Conservation (phyloP, 2,888 invertebrate species). For the Xestia rhomboidea region DNA sequence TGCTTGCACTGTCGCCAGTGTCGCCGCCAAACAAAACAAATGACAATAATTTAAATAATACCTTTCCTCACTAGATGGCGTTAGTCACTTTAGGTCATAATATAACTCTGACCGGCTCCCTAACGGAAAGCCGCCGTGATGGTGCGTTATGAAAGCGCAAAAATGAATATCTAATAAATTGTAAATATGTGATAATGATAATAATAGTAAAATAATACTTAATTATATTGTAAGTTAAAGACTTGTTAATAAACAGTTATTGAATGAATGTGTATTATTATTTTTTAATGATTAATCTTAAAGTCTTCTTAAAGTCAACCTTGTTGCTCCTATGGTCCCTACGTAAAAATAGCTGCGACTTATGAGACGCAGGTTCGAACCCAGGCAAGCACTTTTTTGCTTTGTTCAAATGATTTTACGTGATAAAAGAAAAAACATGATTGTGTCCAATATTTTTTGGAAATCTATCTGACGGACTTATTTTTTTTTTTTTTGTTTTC, state of each 20-base stretch:
- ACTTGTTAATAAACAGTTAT: slow-evolving; percentile 63
- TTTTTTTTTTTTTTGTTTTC: too few relatives aligned
- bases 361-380: not conserved
- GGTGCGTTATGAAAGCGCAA: slow-evolving; percentile 52
- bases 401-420: not conserved
- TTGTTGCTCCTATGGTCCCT: not conserved
- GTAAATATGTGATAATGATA: slow-evolving; percentile 68
- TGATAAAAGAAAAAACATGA: too few relatives aligned
- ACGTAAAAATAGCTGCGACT: not conserved
- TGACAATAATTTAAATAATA: slow-evolving; percentile 12
- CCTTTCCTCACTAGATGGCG: slow-evolving; percentile 49
- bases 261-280: not conserved
- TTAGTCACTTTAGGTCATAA: slow-evolving; percentile 37
- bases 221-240: slow-evolving; percentile 54
- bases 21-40: slow-evolving; percentile 13
- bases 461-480: too few relatives aligned
- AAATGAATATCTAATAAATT: slow-evolving; percentile 38
- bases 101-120: slow-evolving; percentile 37
- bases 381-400: not conserved
- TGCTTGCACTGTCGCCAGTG: not conserved
- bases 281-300: not conserved
- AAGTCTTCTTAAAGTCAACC: not conserved
- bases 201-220: slow-evolving; percentile 39
- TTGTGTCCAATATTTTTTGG: too few relatives aligned
- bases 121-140: slow-evolving; percentile 40